Conservation (phyloP, 2,113 vertebrate genomes). For the Gasterosteus nipponicus region DNA sequence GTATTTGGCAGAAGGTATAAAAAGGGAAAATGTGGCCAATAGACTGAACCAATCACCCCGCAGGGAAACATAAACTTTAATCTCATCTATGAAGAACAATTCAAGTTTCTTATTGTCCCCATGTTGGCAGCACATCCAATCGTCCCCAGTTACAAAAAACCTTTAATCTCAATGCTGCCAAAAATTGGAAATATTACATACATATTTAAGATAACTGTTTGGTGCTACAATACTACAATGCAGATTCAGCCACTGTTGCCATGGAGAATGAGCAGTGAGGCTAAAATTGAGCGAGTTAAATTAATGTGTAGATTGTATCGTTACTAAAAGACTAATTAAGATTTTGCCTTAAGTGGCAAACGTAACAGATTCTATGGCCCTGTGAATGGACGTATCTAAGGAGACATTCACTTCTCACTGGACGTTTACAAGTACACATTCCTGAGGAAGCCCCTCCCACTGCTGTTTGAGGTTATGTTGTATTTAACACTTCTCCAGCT, state of each 20-base stretch:
- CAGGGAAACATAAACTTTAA: constrained; percentile 43
- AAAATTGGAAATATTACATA: too few species aligned
- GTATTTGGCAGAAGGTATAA: neutral
- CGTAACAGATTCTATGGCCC: neutral
- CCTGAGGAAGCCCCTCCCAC: neutral
- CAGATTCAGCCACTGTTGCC: neutral
- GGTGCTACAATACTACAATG: neutral
- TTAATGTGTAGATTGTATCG: neutral
- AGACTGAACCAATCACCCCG: constrained; percentile 6
- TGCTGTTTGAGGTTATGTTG: neutral
- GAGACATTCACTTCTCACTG: neutral
- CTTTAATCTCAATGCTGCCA: constrained; percentile 49
- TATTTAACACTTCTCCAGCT: neutral
- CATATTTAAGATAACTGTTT: too few species aligned
- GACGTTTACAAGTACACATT: too few species aligned
- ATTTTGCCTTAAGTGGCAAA: neutral
- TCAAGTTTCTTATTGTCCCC: constrained; percentile 60
- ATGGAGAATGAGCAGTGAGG: neutral
- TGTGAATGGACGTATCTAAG: neutral
- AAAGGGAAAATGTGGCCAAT: neutral
- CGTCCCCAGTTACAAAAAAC: constrained; percentile 21
- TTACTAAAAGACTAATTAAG: neutral
- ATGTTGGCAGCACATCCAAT: constrained; percentile 26
- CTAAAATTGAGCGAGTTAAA: neutral
- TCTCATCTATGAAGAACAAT: constrained; percentile 29